These are phyloP conservation scores for Potamarius usumacintae DNA, from an alignment of 2,113 vertebrate species.

Conservation along the genomic window DNA sequence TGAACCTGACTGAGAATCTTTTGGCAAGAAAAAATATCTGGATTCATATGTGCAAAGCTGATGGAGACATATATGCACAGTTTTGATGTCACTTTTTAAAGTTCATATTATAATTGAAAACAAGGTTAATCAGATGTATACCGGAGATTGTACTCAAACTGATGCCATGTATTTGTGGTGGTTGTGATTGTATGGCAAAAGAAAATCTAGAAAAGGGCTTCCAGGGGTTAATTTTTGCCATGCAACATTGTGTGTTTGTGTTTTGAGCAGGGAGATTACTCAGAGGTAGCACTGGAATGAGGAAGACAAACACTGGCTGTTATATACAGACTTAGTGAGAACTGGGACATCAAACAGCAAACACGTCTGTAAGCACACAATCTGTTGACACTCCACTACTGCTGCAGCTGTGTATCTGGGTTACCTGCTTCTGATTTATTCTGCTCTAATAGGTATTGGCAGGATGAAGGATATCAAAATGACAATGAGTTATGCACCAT, in stretches of 20 bases:
- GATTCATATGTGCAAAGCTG: background rate
- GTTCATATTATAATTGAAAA: background rate
- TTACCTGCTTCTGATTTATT: background rate
- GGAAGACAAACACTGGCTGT: background rate
- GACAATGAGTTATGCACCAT: background rate
- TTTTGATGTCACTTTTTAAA: background rate
- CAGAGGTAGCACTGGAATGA: background rate
- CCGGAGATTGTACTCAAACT: background rate
- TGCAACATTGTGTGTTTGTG: background rate
- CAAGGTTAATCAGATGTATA: background rate
- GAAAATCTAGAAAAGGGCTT: background rate
- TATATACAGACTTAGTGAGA: constrained; percentile 1
- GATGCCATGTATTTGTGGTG: background rate
- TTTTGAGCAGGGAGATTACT: background rate
- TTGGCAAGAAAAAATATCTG: background rate
- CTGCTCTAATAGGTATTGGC: too few species aligned
- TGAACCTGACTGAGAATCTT: background rate
- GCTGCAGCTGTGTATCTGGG: background rate
- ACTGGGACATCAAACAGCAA: constrained; percentile 4
- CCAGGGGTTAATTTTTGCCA: background rate
- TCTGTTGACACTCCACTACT: background rate
- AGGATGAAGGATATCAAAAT: background rate
- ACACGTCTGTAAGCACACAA: constrained; percentile 1
- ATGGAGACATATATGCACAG: background rate
- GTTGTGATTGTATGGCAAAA: background rate